These are phyloP conservation scores for Epizoanthus rinbou DNA, from an alignment of 92 coral and sea anemone species.

Conservation along the genomic window DNA sequence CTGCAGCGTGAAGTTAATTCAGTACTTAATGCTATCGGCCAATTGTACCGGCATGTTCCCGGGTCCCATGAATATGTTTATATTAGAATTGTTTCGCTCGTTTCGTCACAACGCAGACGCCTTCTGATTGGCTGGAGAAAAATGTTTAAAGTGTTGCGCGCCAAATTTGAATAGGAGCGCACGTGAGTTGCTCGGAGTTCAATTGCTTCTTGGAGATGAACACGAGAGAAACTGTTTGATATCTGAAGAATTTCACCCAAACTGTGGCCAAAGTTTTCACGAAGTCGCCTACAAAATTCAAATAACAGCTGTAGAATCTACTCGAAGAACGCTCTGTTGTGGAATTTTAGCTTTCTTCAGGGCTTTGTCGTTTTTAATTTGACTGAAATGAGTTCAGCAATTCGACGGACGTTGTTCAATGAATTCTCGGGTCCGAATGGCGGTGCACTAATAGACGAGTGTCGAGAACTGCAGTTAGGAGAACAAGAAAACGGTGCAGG, in stretches of 20 bases:
- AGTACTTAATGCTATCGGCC: too few species aligned
- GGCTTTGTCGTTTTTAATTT: neutral
- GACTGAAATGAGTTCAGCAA: slow-evolving; percentile 8
- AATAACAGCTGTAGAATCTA: slow-evolving; percentile 31
- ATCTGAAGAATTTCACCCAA: neutral
- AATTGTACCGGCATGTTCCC: too few species aligned
- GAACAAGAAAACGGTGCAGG: slow-evolving; percentile 7
- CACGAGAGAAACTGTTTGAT: slow-evolving; percentile 17
- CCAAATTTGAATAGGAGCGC: slow-evolving; percentile 64
- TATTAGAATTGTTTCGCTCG: too few species aligned
- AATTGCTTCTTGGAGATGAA: slow-evolving; percentile 31
- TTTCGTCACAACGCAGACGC: slow-evolving; percentile 16
- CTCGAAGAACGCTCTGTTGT: neutral
- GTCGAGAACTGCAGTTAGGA: neutral
- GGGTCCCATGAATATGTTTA: too few species aligned
- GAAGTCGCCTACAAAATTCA: neutral
- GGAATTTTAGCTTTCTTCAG: neutral
- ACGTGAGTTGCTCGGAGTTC: slow-evolving; percentile 46
- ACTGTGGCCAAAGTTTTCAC: slow-evolving; percentile 34
- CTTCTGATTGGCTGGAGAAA: slow-evolving; percentile 42
- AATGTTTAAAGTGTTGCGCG: slow-evolving; percentile 53
- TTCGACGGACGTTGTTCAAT: slow-evolving; percentile 16
- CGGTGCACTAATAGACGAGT: neutral
- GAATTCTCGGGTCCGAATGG: slow-evolving; percentile 27
- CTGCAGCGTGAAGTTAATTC: too few species aligned